Evolutionary conservation across 2,888 invertebrate species (phyloP), one percentile per base, ranked within the genome.

Genomic region (Oscheius sp.): DNA sequence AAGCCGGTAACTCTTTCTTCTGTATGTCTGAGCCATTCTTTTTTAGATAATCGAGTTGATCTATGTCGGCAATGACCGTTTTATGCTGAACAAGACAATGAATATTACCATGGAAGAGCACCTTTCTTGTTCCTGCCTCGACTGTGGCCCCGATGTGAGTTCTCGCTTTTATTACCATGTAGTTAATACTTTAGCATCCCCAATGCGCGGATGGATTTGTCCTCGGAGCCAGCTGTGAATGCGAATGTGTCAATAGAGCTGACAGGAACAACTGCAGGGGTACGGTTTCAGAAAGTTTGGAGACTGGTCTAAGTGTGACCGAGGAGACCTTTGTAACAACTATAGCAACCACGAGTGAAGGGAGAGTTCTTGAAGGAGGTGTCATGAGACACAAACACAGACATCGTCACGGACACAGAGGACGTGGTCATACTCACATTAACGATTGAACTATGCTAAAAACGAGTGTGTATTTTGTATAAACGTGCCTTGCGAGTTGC

Each of bases 91-190:
- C 50, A 74, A 75, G 63, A 83, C 81, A 0, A 73, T 76, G 63
- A 80, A 81, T 60, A 83, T 83, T 42, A 78, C 79, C 0, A 81
- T 83, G 81, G 83, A 81, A 66, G 81, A 81, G 53, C 83, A 83
- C 70, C 79, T 78, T 0, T 79, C 80, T n/a, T 83, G 83, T 72
- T 79, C 79, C 13, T 83, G 83, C 51, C 76, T 76, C 33, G 77
- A 80, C 57, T 83, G 83, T 66, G 77, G 79, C 1, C 29, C 75
- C 32, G 77, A 77, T 62, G 82, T 82, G 21, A 35, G 60, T 35
- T n/a, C n/a, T 9, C 29, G 1, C 21, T 32, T 70, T 32, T 42
- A 57, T 2, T 47, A 32, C 33, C 21, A 70, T 13, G 58, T 1
- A 48, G 10, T 48, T n/a, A 48, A 33, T 21, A 62, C 50, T 73